Evolutionary conservation across 2,888 invertebrate genomes (phyloP), one percentile per base, ranked within the genome.

Genomic region (Synergus umbraculus): DNA sequence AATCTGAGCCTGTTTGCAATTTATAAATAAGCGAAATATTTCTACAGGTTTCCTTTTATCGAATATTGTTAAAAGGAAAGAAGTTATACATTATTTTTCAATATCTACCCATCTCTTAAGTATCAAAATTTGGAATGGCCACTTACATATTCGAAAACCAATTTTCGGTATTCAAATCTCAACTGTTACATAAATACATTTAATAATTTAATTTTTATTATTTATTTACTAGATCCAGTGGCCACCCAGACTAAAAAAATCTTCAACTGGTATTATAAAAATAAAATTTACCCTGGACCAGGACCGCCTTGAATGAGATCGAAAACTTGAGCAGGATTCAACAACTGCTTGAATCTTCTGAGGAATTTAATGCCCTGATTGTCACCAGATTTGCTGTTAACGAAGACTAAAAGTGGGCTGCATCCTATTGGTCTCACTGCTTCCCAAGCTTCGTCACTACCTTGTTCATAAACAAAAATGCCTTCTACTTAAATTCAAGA

Each of bases 281-380:
- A 49, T 79, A 18, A 46, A 5, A 76, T 96, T 88, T 95, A 95
- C 93, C 98, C 96, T 66, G 98, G 97, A 8, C 97, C 97, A 73
- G 95, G 95, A 77, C 95, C 95, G 54, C 96, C 96, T 84, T 96
- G 96, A 92, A 98, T 97, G 90, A 99, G 95, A 93, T 99, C 99
- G 92, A 98, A 99, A 81, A 99, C 98, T 93, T 99, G 99, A 81
- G 98, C 98, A 15, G 99, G 99, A 93, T 99, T 99, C 81, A 99
- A 94, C 79, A 99, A 94, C 92, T 98, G 98, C 92, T 97, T 98
- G 93, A 99, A 98, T 84, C 98, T 95, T 78, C 98, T 94, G 85
- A 99, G 94, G 93, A 99, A 98, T 93, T 98, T 98, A 49, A 98
- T 96, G 83, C 99, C 99, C 92, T 99, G 99, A 94, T 98, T 98